A percentile compares a stretch with the other conserved stretches of the same genome.
Conservation (phyloP, 2,113 vertebrate genomes). For the Orientallactaga bullata region DNA sequence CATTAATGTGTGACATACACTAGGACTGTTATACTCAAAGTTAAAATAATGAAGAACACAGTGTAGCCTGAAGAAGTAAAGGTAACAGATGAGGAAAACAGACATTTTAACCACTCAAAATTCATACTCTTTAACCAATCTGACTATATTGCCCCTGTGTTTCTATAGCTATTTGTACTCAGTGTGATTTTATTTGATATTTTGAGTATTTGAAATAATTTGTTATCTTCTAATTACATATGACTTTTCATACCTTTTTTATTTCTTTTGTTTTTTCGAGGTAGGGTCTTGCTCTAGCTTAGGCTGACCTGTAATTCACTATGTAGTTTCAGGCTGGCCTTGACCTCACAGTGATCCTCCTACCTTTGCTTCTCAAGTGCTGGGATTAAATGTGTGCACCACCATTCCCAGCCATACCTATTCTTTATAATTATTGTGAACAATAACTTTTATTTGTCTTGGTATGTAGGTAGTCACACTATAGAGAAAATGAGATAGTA, state of each 20-base stretch:
- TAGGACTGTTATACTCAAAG: neutral
- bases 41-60: neutral
- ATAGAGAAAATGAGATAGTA: neutral
- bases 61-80: neutral
- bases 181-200: neutral
- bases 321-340: too few relatives aligned
- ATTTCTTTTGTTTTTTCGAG: too few relatives aligned
- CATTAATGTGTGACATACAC: neutral
- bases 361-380: too few relatives aligned
- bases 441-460: neutral
- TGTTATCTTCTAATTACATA: neutral
- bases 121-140: neutral
- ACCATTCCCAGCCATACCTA: too few relatives aligned
- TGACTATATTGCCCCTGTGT: neutral
- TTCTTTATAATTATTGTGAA: neutral
- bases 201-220: neutral
- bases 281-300: too few relatives aligned
- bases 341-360: too few relatives aligned
- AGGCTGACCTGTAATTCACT: too few relatives aligned
- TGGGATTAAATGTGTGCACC: too few relatives aligned
- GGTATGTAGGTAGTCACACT: neutral
- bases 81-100: neutral
- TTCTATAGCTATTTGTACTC: neutral
- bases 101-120: neutral
- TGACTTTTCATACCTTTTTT: too few relatives aligned